Base-by-base conservation (phyloP, 2,113 vertebrate species). In the Indicator maculatus region DNA sequence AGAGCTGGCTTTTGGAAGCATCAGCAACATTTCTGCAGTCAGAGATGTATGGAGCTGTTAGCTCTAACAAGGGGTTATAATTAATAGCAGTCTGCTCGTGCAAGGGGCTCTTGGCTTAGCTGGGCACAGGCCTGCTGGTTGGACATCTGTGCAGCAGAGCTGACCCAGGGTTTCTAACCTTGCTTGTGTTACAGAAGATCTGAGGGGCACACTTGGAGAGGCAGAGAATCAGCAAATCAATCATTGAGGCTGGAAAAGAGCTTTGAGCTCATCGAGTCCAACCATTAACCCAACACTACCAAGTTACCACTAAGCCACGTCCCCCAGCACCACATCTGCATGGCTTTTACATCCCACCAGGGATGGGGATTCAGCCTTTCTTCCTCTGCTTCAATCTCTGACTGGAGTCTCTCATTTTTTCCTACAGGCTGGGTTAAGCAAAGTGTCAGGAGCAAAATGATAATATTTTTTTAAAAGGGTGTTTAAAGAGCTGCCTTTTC, bases 101-200 rank as follows among this genome's bases (percentile, higher is more conserved):
- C n/a, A 56, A 72, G 88, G 70, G 47, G 71, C 80, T 86, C 24
- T 84, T 92, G 86, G 76, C 80, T 71, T 52, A 16, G 83, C 69
- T 55, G 86, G 73, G 83, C 83, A 60, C 70, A 50, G 58, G 36
- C 20, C 0, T 79, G 93, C 86, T 96, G 95, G 30, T 39, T 83
- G 90, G 90, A 83, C 94, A 96, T 78, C 86, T 92, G 86, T 86
- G 86, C 66, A 60, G 82, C 71, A 89, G 63, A 53, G 86, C 88
- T 93, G 88, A 71, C 64, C 76, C 41, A 0, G 0, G 56, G 52
- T 15, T 79, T 87, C 60, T 73, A 66, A 84, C 74, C 77, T 92
- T 73, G 70, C 60, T 45, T 56, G n/a, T 0, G 1, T 44, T 60
- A n/a, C 31, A 76, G 60, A 74, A 83, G 72, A 52, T 67, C 60